phyloP scores from a whole-genome alignment of 2,113 vertebrate species.

The Pheucticus melanocephalus region DNA sequence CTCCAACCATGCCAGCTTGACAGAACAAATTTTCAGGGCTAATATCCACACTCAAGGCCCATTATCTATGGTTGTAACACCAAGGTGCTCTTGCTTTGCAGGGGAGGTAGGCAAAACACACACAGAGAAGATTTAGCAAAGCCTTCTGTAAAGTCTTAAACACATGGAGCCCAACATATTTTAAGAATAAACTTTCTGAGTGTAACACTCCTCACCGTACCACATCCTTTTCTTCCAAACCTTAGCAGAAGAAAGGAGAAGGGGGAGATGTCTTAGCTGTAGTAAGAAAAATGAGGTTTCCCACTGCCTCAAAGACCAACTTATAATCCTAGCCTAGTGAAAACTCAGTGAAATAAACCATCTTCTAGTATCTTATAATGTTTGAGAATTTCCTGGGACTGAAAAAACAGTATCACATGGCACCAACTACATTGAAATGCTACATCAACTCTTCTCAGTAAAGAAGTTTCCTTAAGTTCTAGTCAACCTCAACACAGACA shows the following conservation, averaged over 20 bases:
- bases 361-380: background rate
- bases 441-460: background rate
- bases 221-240: background rate
- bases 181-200: background rate
- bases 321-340: background rate
- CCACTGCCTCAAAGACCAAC: background rate
- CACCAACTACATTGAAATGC: background rate
- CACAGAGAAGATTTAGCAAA: background rate
- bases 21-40: background rate
- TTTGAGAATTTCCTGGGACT: background rate
- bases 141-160: background rate
- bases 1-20: background rate
- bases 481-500: background rate
- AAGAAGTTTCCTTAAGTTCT: background rate
- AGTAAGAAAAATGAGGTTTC: background rate
- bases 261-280: background rate
- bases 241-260: background rate
- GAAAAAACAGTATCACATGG: background rate
- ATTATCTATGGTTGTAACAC: background rate
- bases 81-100: background rate
- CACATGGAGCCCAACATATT: background rate
- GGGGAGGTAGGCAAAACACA: background rate
- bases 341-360: background rate
- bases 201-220: background rate
- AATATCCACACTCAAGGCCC: fast-evolving